phyloP scores from a whole-genome alignment of 1,140 invertebrate genomes.

The Leptinotarsa undecemlineata region DNA sequence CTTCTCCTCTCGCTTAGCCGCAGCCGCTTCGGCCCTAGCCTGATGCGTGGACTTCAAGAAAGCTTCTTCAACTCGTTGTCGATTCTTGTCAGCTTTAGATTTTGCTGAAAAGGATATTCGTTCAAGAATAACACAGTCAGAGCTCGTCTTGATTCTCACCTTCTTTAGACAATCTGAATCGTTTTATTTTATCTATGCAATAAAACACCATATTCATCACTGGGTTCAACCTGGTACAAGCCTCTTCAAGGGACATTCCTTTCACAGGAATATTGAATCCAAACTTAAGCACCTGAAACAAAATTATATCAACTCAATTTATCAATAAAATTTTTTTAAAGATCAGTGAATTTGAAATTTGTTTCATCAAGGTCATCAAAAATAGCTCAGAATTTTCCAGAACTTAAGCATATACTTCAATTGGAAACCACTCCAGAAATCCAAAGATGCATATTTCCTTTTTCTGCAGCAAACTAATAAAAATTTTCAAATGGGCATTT shows the following conservation, averaged over 20 bases:
- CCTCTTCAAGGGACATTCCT: slow-evolving; percentile 62
- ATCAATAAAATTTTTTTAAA: no score
- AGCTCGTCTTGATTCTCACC: slow-evolving; percentile 57
- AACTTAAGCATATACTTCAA: no score
- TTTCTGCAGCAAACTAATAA: no score
- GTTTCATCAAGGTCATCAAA: no score
- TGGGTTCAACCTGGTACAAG: slow-evolving; percentile 75
- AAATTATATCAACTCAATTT: not conserved
- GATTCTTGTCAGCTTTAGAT: slow-evolving; percentile 89
- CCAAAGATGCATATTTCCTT: no score
- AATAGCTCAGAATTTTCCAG: no score
- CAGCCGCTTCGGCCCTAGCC: slow-evolving; percentile 85
- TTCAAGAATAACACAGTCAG: no score
- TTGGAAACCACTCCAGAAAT: no score
- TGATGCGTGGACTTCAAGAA: slow-evolving; percentile 93
- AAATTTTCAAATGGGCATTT: no score
- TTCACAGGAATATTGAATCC: slow-evolving; percentile 79
- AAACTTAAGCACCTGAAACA: slow-evolving; percentile 73
- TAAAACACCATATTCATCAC: slow-evolving; percentile 89
- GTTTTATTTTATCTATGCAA: slow-evolving; percentile 87
- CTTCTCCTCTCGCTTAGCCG: slow-evolving; percentile 83
- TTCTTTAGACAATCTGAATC: slow-evolving; percentile 90
- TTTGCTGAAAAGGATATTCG: slow-evolving; percentile 60
- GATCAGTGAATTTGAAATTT: no score
- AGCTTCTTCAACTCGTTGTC: slow-evolving; percentile 87